phyloP scores from a whole-genome alignment of 2,797 vertebrate genomes.

The Neosilurus mollespiculum region DNA sequence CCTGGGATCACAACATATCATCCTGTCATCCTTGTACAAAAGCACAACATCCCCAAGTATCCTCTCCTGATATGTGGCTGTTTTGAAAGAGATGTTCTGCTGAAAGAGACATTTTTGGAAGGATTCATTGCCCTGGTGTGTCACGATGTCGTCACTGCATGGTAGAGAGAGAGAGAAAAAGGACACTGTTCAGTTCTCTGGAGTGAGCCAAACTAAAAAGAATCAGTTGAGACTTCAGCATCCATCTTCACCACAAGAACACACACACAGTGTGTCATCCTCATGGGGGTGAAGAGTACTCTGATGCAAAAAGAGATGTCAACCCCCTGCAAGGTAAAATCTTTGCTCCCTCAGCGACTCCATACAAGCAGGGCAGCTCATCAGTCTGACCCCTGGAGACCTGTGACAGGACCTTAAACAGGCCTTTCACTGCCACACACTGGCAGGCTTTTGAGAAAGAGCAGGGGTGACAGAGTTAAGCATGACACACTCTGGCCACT shows the following conservation, averaged over 20 bases:
- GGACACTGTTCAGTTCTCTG: slow-evolving; percentile 15
- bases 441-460: slow-evolving; percentile 54
- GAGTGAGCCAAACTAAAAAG: slow-evolving; percentile 27
- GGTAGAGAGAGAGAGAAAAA: slow-evolving; percentile 10
- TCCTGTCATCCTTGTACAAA: slow-evolving; percentile 4
- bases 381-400: slow-evolving; percentile 60
- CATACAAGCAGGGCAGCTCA: slow-evolving; percentile 61
- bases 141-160: slow-evolving; percentile 23
- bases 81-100: slow-evolving; percentile 32
- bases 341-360: slow-evolving; percentile 58
- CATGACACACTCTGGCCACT: slow-evolving; percentile 56
- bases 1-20: slow-evolving; percentile 23
- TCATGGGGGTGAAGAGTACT: slow-evolving; percentile 51
- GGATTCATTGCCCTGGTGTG: slow-evolving; percentile 19
- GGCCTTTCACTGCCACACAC: slow-evolving; percentile 59
- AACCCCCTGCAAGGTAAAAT: slow-evolving; percentile 55
- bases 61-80: slow-evolving; percentile 25
- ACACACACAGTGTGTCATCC: slow-evolving; percentile 57
- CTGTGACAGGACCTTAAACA: slow-evolving; percentile 60
- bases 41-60: slow-evolving; percentile 10
- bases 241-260: slow-evolving; percentile 28
- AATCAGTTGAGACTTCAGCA: slow-evolving; percentile 35
- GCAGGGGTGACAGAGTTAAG: slow-evolving; percentile 56
- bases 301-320: slow-evolving; percentile 56
- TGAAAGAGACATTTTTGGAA: slow-evolving; percentile 26